Evolutionary conservation across 2,888 invertebrate genomes (phyloP).

Genomic region (Pheosia tremula): DNA sequence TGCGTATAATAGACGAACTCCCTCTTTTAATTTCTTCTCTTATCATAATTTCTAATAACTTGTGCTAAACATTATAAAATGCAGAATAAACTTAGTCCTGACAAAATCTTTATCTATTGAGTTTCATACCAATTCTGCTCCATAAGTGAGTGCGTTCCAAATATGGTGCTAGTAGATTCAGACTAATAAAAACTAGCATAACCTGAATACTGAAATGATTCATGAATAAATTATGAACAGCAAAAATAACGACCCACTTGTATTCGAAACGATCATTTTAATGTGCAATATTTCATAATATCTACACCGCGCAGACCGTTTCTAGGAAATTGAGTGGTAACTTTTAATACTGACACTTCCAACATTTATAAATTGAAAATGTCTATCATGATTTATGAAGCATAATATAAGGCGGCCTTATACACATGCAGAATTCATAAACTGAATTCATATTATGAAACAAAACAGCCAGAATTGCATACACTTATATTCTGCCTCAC

Average conservation of each 20-base stretch:
- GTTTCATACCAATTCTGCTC: too few species aligned
- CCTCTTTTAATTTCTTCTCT: too few species aligned
- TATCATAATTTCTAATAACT: too few species aligned
- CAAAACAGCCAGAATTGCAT: too few species aligned
- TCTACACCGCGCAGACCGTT: slow-evolving; percentile 13
- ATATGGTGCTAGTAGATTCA: neutral
- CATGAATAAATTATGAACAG: neutral
- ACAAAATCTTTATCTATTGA: too few species aligned
- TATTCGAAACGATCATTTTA: slow-evolving; percentile 25
- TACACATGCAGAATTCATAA: too few species aligned
- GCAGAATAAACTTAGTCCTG: too few species aligned
- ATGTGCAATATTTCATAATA: slow-evolving; percentile 30
- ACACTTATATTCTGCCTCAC: too few species aligned
- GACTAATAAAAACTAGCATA: neutral
- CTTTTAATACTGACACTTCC: slow-evolving; percentile 23
- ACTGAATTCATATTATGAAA: too few species aligned
- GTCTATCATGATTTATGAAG: neutral
- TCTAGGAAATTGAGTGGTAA: slow-evolving; percentile 26
- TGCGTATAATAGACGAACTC: too few species aligned
- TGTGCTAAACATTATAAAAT: too few species aligned
- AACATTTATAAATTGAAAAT: slow-evolving; percentile 10
- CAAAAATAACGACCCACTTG: slow-evolving; percentile 4
- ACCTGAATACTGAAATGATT: neutral
- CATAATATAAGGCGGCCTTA: neutral
- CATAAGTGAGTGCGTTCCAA: too few species aligned